These are phyloP conservation scores for Rhagologus leucostigma DNA, from an alignment of 2,113 vertebrate genomes.

Conservation along the genomic window DNA sequence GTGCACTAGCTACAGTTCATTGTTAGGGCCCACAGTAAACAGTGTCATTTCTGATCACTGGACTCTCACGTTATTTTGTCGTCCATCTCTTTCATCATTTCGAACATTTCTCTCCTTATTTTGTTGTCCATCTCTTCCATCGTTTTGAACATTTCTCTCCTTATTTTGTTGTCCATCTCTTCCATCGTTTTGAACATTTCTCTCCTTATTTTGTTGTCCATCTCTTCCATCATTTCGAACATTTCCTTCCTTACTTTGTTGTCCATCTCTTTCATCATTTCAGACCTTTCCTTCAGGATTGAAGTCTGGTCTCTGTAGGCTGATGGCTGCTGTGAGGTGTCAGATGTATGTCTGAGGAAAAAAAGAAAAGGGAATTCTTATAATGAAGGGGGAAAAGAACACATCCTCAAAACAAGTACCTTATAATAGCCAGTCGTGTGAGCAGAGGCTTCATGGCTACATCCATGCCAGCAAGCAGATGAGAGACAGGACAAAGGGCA, in stretches of 20 bases:
- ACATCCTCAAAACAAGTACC: neutral
- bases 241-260: neutral
- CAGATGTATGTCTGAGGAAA: neutral
- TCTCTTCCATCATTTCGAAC: neutral
- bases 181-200: fast-evolving
- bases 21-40: neutral
- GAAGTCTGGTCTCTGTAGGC: neutral
- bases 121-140: fast-evolving
- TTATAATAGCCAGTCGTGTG: neutral
- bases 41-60: neutral
- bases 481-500: neutral
- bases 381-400: neutral
- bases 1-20: neutral
- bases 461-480: neutral
- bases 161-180: neutral
- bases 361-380: neutral
- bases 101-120: fast-evolving
- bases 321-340: fast-evolving
- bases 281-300: fast-evolving
- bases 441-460: neutral
- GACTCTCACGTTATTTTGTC: neutral
- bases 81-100: fast-evolving
- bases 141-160: fast-evolving
- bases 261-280: fast-evolving
- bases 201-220: neutral